Evolutionary conservation across 2,113 vertebrate genomes (phyloP).

Genomic region (Rhea pennata): DNA sequence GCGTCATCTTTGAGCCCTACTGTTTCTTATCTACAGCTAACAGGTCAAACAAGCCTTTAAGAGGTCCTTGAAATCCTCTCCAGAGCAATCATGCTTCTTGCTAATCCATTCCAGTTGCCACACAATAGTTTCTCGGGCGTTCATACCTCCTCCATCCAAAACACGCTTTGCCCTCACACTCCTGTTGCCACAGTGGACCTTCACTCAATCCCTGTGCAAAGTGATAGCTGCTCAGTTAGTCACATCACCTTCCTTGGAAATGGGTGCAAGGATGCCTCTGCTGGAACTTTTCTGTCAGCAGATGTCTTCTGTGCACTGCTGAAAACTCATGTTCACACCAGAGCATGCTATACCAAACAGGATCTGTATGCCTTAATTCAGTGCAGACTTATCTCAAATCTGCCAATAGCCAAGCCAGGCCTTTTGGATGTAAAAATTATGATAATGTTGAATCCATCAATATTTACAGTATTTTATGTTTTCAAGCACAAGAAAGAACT

Average conservation of each 20-base stretch:
- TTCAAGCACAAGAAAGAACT: no score
- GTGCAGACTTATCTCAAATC: neutral
- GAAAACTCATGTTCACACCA: neutral
- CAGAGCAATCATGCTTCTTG: conserved; percentile 16
- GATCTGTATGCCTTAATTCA: neutral
- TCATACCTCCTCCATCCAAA: neutral
- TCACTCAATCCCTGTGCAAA: neutral
- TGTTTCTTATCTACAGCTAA: conserved; percentile 29
- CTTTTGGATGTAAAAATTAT: no score
- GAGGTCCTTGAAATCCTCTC: conserved; percentile 37
- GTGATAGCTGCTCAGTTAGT: neutral
- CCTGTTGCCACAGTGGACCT: neutral
- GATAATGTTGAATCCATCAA: no score
- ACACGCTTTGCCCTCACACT: neutral
- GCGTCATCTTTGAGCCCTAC: neutral
- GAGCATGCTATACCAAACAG: neutral
- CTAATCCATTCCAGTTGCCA: conserved; percentile 24
- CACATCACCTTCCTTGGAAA: neutral
- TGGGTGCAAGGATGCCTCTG: neutral
- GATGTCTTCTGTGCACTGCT: neutral
- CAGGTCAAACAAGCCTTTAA: conserved; percentile 24
- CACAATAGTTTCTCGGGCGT: conserved; percentile 17
- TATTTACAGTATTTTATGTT: no score
- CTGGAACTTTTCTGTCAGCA: neutral
- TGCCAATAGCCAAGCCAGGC: no score